Base-by-base conservation (phyloP, 2,888 invertebrate genomes). In the Allacma fusca region DNA sequence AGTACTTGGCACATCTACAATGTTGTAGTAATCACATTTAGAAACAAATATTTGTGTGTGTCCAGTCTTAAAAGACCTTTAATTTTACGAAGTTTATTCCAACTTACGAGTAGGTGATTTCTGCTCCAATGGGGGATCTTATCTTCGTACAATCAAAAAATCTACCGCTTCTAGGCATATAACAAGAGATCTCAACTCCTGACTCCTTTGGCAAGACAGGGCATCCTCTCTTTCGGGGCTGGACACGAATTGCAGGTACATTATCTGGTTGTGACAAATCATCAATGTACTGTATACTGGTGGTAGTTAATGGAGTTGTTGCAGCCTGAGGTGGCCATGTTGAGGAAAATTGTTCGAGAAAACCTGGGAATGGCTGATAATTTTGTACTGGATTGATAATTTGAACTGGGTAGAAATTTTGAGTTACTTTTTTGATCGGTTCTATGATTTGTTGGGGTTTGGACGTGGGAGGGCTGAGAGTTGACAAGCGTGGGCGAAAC, bases 151-250 rank as follows among this genome's bases (percentile, higher is more conserved):
- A 78, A 59, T 78, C 67, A 57, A 74, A 78, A 1, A 28, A 57
- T 69, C 69, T 78, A 1, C 44, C 44, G n/a, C 34, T 34, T 43
- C 71, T 62, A n/a, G 64, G 44, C 43, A n/a, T 50, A n/a, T 76
- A 59, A 44, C 80, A 80, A 12, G 16, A 34, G 13, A 80, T 74
- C 23, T 73, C 59, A 0, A 78, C 79, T 7, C 75, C 76, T 0
- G 28, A n/a, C 69, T 78, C 78, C 1, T 70, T 62, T 19, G 28
- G 5, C 23, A 80, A 50, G 26, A 78, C 73, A 19, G 79, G 76
- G 68, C 80, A 80, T 40, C 78, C 78, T 4, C 70, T 73, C 13
- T 26, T 67, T 68, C 16, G 23, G 40, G 43, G 5, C 43, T 50
- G 44, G n/a, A 40, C 28, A 23, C 44, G 24, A 24, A 24, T 43